Conservation (phyloP, 2,113 vertebrate species). For the Cromileptes altivelis region DNA sequence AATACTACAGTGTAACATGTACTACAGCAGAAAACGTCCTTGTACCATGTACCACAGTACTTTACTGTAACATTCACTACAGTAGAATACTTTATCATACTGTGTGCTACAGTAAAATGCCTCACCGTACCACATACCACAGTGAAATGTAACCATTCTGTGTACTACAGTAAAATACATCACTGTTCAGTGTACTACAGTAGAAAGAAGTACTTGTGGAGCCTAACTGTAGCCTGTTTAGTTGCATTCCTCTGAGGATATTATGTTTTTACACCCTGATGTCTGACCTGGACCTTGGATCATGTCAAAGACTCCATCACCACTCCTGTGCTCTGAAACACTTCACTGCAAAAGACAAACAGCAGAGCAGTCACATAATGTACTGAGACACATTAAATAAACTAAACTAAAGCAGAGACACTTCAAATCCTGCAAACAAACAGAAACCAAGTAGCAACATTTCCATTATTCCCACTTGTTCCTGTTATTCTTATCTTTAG, state of each 20-base stretch:
- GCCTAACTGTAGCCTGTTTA: background rate
- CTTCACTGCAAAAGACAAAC: background rate
- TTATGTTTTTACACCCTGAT: background rate
- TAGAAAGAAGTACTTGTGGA: background rate
- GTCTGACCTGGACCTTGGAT: background rate
- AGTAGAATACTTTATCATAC: no score
- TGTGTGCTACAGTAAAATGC: no score
- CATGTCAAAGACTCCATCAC: background rate
- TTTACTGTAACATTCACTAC: no score
- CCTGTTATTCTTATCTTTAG: slow-evolving; percentile 22
- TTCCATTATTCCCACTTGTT: background rate
- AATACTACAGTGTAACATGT: no score
- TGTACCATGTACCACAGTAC: no score
- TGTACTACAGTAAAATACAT: no score
- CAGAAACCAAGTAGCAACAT: background rate
- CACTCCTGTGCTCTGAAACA: background rate
- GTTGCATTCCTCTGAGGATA: background rate
- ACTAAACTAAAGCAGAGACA: background rate
- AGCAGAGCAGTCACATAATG: background rate
- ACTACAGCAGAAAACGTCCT: no score
- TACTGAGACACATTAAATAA: background rate
- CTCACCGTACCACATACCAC: no score
- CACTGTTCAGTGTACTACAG: no score
- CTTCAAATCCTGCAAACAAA: background rate
- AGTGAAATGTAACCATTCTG: no score